Evolutionary conservation across 2,888 invertebrate species (phyloP).

Genomic region (Phania funesta): DNA sequence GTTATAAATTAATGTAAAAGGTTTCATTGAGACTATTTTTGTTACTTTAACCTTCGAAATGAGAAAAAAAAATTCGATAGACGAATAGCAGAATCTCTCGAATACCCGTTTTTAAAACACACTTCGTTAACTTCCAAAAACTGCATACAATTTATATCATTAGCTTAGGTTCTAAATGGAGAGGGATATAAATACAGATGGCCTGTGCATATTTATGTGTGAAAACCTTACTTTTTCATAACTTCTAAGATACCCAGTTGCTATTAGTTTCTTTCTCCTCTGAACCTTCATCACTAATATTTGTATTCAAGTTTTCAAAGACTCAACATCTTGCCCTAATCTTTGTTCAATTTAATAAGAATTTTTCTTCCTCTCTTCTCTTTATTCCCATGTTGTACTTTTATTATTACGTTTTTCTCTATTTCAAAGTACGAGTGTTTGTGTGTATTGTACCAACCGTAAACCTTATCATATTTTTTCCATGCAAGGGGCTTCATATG

Average conservation of each 20-base stretch:
- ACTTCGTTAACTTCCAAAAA: too few relatives aligned
- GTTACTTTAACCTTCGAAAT: too few relatives aligned
- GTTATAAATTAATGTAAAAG: too few relatives aligned
- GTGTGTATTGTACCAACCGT: constrained; percentile 8
- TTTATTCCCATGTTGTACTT: neutral
- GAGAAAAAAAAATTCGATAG: too few relatives aligned
- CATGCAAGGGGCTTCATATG: neutral
- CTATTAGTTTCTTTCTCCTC: neutral
- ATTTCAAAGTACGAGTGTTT: neutral
- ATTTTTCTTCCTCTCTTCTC: neutral
- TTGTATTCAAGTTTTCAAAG: neutral
- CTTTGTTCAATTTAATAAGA: neutral
- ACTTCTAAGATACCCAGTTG: too few relatives aligned
- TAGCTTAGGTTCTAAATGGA: too few relatives aligned
- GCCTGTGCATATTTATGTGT: too few relatives aligned
- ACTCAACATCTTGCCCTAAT: neutral
- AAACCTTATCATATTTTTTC: neutral
- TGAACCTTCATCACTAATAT: neutral
- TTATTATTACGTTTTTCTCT: neutral
- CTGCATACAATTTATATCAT: too few relatives aligned
- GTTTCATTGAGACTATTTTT: too few relatives aligned
- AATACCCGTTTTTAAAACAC: too few relatives aligned
- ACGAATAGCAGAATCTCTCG: too few relatives aligned
- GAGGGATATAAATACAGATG: too few relatives aligned
- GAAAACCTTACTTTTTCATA: neutral